Base-by-base conservation (phyloP, 2,888 invertebrate species). In the Dichetophora obliterata region DNA sequence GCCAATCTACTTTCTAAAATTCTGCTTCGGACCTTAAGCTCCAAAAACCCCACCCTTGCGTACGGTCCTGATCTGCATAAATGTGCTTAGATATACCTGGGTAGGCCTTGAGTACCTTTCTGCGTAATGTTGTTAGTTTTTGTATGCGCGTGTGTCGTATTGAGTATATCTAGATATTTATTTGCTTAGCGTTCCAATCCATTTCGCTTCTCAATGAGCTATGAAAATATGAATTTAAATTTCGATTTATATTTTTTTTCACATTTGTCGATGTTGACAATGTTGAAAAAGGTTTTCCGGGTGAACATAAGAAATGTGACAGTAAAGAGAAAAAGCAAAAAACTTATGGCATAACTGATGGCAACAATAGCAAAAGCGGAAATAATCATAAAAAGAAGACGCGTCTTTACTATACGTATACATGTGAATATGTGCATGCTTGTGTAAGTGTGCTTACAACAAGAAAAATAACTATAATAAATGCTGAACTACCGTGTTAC, bases 131-230 rank as follows among this genome's bases (percentile, higher is more conserved):
- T 16, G 8, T n/a, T 19, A 57, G 34, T 68, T 27, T 68, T 11
- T 31, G 65, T 52, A 8, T 16, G 24, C 14, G 52, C 16, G 31
- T n/a, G 34, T 69, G 48, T 48, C 16, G n/a, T 22, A n/a, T 19
- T 50, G 16, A 48, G 48, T 69, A 8, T 22, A n/a, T 74, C 9
- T 19, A 43, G 43, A 43, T 43, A 43, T 43, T 43, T 43, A 43
- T 43, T 14, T 43, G 43, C 59, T 9, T 48, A 50, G 48, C 63
- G 82, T 83, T 79, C 81, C 82, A 80, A 65, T 63, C 80, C 82
- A 84, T 84, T 85, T 84, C 81, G 77, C 37, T 73, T 80, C 66
- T 81, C 85, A 85, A 84, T 85, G 85, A 85, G 82, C 81, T 82
- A 82, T 85, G 81, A 82, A 83, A 85, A 82, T 82, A 83, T 82